Evolutionary conservation across 1,140 invertebrate species (phyloP).

Genomic region (Tenebrio molitor): DNA sequence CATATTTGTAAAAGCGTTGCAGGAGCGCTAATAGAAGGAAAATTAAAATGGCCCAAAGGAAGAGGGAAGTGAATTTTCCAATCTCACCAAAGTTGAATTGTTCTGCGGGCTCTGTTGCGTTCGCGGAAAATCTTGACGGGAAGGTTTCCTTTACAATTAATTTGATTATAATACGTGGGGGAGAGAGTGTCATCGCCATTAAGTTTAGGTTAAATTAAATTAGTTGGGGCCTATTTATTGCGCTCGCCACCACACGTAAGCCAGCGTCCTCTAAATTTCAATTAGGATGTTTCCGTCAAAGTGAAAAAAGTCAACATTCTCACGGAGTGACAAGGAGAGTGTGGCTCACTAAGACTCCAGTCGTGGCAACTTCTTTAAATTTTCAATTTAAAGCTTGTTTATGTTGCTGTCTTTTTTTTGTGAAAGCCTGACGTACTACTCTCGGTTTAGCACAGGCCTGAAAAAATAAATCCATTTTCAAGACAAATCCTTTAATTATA

Average conservation of each 20-base stretch:
- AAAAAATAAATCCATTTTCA: background rate
- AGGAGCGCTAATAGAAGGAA: background rate
- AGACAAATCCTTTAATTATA: slow-evolving; percentile 19
- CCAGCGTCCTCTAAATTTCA: slow-evolving; percentile 3
- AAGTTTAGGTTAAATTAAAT: slow-evolving; percentile 28
- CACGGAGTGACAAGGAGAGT: background rate
- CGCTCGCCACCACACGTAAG: background rate
- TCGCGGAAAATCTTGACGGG: slow-evolving; percentile 10
- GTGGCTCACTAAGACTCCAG: background rate
- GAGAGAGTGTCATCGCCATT: slow-evolving; percentile 14
- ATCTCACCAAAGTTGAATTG: background rate
- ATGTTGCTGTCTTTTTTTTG: slow-evolving; percentile 10
- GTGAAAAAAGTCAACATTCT: background rate
- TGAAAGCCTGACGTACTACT: background rate
- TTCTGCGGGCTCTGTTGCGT: slow-evolving; percentile 1
- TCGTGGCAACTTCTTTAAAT: slow-evolving; percentile 13
- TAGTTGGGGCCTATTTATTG: slow-evolving; percentile 11
- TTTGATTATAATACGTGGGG: slow-evolving; percentile 15
- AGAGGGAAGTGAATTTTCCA: background rate
- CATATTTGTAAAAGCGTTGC: background rate
- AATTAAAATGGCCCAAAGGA: slow-evolving; percentile 8
- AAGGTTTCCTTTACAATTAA: slow-evolving; percentile 35
- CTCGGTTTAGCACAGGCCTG: background rate
- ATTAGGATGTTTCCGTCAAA: slow-evolving; percentile 16
- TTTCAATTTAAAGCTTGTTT: slow-evolving; percentile 31